Evolutionary conservation across 2,888 invertebrate species (phyloP).

Genomic region (Iphiclides podalirius): DNA sequence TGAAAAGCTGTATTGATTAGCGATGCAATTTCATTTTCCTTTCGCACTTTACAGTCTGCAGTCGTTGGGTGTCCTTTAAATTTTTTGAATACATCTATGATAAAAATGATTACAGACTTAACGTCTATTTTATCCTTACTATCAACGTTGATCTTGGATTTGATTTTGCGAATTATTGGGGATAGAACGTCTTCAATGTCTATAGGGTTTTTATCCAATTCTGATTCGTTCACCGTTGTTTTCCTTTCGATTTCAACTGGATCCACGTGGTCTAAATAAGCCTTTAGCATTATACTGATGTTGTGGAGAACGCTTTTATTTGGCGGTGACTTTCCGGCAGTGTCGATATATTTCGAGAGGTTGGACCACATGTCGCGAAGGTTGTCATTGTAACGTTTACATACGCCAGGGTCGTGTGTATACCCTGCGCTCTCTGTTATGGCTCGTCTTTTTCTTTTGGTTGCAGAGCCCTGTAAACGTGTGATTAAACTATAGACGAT

Average conservation of each 20-base stretch:
- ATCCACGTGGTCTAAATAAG: slow-evolving; percentile 20
- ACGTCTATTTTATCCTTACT: neutral
- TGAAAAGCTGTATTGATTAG: slow-evolving; percentile 10
- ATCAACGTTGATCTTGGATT: neutral
- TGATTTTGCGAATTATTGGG: slow-evolving; percentile 12
- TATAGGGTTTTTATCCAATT: neutral
- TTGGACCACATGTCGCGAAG: slow-evolving; percentile 12
- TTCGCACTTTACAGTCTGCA: slow-evolving; percentile 7
- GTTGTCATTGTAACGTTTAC: slow-evolving; percentile 17
- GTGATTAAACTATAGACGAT: neutral
- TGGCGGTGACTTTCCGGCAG: slow-evolving; percentile 10
- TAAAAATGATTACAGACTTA: neutral
- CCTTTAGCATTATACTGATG: slow-evolving; percentile 19
- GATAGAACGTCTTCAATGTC: slow-evolving; percentile 1
- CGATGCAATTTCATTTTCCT: slow-evolving; percentile 8
- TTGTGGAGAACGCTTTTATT: slow-evolving; percentile 19
- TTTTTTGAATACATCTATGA: slow-evolving; percentile 2
- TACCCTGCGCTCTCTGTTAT: slow-evolving; percentile 19
- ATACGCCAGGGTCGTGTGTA: slow-evolving; percentile 15
- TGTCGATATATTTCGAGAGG: slow-evolving; percentile 14
- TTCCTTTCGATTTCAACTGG: slow-evolving; percentile 7
- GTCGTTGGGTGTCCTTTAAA: neutral
- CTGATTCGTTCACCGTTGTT: neutral
- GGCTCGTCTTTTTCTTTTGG: slow-evolving; percentile 9
- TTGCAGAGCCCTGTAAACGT: slow-evolving; percentile 4